Evolutionary conservation across 2,113 vertebrate genomes (phyloP), one percentile per base, ranked within the genome.

Genomic region (Prunella fulvescens): DNA sequence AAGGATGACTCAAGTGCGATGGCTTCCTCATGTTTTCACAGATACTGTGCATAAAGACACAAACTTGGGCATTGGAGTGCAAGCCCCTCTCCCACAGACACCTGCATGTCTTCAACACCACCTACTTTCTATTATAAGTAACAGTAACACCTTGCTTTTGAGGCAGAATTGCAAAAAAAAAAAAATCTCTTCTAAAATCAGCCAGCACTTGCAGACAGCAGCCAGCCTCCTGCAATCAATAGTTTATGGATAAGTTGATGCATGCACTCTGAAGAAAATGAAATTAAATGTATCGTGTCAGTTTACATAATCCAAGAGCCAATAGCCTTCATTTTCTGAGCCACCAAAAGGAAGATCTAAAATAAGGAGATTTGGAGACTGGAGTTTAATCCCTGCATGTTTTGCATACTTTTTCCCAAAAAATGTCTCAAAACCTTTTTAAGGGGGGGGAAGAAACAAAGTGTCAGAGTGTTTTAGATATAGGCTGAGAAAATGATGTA

Each of bases 221-320:
- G 71, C 45, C 77, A 88, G 37, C 31, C 40, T 13, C 24, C 40
- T 78, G 81, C 50, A 93, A 91, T 93, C 94, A 90, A 93, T 94
- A 92, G 25, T 86, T 86, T 78, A 80, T 88, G 64, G 85, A 62
- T 88, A 93, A 84, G 37, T 71, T 88, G 85, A 81, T 90, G 76
- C 4, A 3, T 39, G 33, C 18, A 58, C 35, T 88, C 80, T 71
- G 60, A 83, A 88, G 56, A 83, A 95, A 96, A 94, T 83, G 50
- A 95, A 95, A 77, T 2, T 0, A 95, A 97, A 96, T 81, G 47
- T 58, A 60, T 78, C 8, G 1, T 92, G 87, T 83, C 93, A 86
- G 85, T 95, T 96, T 95, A 91, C 74, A 93, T 92, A 94, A 92
- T 88, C 71, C 42, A 71, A 86, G 71, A 88, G 56, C 71, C 1